Evolutionary conservation across 1,140 invertebrate genomes (phyloP).

Genomic region (Saccostrea echinata): DNA sequence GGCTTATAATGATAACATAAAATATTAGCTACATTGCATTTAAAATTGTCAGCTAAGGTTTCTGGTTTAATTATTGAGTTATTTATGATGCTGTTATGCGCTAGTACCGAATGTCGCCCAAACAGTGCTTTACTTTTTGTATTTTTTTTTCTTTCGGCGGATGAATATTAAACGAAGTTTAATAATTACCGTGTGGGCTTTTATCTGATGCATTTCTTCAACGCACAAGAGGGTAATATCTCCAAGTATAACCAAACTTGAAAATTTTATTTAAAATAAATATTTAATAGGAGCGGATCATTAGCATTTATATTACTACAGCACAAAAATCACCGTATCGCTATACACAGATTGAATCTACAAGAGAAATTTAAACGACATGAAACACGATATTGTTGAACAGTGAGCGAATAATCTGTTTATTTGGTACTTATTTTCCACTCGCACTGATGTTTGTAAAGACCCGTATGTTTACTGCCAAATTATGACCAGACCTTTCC

Average conservation of each 20-base stretch:
- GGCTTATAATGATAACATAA: too few relatives aligned
- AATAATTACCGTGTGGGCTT: too few relatives aligned
- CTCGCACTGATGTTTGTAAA: neutral
- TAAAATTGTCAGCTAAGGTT: too few relatives aligned
- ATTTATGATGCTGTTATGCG: too few relatives aligned
- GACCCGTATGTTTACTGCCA: neutral
- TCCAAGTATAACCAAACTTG: neutral
- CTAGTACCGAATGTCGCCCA: too few relatives aligned
- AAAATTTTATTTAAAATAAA: neutral
- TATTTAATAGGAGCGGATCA: neutral
- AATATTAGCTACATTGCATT: too few relatives aligned
- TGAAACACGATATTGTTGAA: neutral
- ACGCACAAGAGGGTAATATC: neutral
- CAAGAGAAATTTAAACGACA: neutral
- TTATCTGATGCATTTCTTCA: neutral
- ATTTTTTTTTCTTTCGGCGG: too few relatives aligned
- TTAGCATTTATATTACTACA: neutral
- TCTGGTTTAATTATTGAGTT: too few relatives aligned
- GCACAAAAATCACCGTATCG: neutral
- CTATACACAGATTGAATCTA: neutral
- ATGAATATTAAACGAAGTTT: too few relatives aligned
- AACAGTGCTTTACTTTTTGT: too few relatives aligned
- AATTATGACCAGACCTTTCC: neutral
- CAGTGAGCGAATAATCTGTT: neutral
- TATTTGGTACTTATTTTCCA: neutral